A percentile compares a stretch with the other conserved stretches of the same genome.
phyloP scores from a whole-genome alignment of 2,888 invertebrate genomes.

The Coenonympha glycerion region DNA sequence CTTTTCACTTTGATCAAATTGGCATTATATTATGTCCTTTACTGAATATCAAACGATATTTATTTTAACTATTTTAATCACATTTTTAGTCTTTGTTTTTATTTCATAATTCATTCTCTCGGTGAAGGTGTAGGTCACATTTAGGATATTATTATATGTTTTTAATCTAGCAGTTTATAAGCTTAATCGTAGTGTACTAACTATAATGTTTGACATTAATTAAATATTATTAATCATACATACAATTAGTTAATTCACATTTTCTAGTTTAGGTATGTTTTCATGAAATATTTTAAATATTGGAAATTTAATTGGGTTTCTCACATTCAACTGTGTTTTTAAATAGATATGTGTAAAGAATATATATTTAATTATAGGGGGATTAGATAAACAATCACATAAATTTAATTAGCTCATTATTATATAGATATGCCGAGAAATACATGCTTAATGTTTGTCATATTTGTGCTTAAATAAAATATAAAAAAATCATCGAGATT shows the following conservation, averaged over 20 bases:
- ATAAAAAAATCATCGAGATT: slow-evolving; percentile 41
- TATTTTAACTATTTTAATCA: slow-evolving; percentile 12
- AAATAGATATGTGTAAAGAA: slow-evolving; percentile 40
- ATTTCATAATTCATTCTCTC: slow-evolving; percentile 29
- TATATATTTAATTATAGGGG: slow-evolving; percentile 37
- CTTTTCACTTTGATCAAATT: slow-evolving; percentile 16
- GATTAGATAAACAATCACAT: slow-evolving; percentile 28
- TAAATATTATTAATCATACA: slow-evolving; percentile 32
- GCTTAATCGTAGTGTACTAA: slow-evolving; percentile 21
- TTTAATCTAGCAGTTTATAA: slow-evolving; percentile 19
- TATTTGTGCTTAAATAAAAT: slow-evolving; percentile 69
- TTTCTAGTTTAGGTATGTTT: slow-evolving; percentile 29
- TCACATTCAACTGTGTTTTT: slow-evolving; percentile 20
- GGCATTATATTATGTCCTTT: slow-evolving; percentile 7
- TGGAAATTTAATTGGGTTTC: slow-evolving; percentile 9
- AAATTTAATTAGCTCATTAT: slow-evolving; percentile 38
- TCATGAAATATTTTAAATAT: slow-evolving; percentile 23
- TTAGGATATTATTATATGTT: slow-evolving; percentile 18
- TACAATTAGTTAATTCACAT: slow-evolving; percentile 12
- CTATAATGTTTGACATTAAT: slow-evolving; percentile 23
- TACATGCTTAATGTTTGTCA: slow-evolving; percentile 67
- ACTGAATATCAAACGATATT: slow-evolving; percentile 17
- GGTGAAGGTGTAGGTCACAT: slow-evolving; percentile 55
- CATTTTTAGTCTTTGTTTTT: slow-evolving; percentile 27
- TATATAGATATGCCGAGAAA: slow-evolving; percentile 54